Conservation (phyloP, 2,888 invertebrate species). For the Leptarthrus brevirostris region DNA sequence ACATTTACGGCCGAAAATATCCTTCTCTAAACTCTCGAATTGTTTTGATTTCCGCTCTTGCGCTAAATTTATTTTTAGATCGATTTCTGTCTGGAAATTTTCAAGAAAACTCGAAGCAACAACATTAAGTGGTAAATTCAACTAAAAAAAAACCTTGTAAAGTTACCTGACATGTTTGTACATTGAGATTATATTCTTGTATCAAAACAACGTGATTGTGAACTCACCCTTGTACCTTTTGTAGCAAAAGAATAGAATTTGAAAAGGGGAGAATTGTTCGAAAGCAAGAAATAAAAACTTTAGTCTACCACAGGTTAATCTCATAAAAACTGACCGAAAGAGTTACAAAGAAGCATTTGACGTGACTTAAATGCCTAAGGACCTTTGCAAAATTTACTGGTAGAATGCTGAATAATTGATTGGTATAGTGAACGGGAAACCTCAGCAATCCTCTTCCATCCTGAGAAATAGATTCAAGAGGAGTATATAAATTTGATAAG, state of each 20-base stretch:
- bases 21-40: conserved; percentile 20
- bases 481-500: too few species aligned
- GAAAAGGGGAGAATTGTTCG: background rate
- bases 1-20: conserved; percentile 17
- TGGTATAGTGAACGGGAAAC: too few species aligned
- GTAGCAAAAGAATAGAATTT: background rate
- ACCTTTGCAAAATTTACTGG: background rate
- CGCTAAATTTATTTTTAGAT: conserved; percentile 32
- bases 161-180: conserved; percentile 37
- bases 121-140: conserved; percentile 25
- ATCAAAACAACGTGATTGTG: conserved; percentile 28
- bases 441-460: too few species aligned
- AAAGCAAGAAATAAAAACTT: conserved; percentile 27
- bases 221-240: background rate
- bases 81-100: conserved; percentile 7
- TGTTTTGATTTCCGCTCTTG: conserved; percentile 29
- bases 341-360: conserved; percentile 4
- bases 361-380: conserved; percentile 31
- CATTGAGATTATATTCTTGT: conserved; percentile 33
- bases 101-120: background rate
- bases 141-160: background rate
- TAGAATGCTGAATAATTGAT: too few species aligned
- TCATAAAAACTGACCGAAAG: conserved; percentile 37
- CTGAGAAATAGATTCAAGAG: too few species aligned
- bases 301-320: background rate